Base-by-base conservation (phyloP, 1,140 invertebrate species). In the Colletes gigas region DNA sequence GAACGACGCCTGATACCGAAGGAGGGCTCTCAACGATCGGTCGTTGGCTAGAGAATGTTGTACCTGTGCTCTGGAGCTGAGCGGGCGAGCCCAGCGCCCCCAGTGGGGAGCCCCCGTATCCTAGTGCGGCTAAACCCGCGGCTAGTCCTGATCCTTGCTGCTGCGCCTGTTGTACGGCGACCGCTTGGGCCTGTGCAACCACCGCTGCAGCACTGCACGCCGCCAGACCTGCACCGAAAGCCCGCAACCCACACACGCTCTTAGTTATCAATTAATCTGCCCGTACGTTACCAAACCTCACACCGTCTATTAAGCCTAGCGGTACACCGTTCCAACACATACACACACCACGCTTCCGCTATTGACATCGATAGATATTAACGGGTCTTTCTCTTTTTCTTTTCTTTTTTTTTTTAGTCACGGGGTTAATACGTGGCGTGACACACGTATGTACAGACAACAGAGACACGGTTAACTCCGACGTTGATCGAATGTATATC, bases 51-150 rank as follows among this genome's bases (percentile, higher is more conserved):
- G 52, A n/a, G 54, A 7, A 15, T 15, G 14, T 70, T 67, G 71
- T 93, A 93, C 93, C 93, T 93, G 93, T 92, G 81, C 90, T 93
- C 83, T 93, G 93, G 44, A 93, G 91, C 89, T 93, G 93, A 78
- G 93, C 93, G 21, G 93, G 93, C 62, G 93, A 93, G 84, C 93
- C 93, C 50, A 93, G 89, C 76, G 92, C 93, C 78, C 93, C 93
- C 50, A 93, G 90, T 72, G 93, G 92, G 73, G 93, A 93, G 82
- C 92, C 92, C 83, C 92, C 92, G 66, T 93, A 93, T 88, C 93
- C 92, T 83, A 93, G 88, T 70, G 93, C 92, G 80, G 93, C 92
- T 75, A 93, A 88, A 88, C 93, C 93, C 50, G 93, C 93, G 75
- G 92, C 91, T 52, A 93, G 85, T 92, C 92, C 93, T 75, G 93